A percentile compares a stretch with the other conserved stretches of the same genome.
Conservation (phyloP, 2,888 invertebrate genomes). For the Caenorhabditis uteleia region DNA sequence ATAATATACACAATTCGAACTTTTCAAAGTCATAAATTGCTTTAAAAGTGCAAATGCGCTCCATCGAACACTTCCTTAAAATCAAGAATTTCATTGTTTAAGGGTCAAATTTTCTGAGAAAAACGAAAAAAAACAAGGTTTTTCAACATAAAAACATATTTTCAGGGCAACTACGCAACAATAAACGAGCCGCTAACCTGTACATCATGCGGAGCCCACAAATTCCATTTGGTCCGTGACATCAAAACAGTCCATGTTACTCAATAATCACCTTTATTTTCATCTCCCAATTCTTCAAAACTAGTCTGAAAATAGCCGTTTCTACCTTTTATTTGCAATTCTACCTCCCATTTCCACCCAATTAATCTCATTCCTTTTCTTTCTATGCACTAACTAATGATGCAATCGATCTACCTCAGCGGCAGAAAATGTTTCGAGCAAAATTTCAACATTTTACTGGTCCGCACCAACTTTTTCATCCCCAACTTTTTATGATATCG, state of each 20-base stretch:
- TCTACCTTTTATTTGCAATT: not conserved
- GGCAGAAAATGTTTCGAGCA: too few relatives aligned
- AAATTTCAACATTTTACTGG: too few relatives aligned
- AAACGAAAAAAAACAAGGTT: not conserved
- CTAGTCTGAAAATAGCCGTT: not conserved
- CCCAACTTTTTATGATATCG: too few relatives aligned
- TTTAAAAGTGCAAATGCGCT: too few relatives aligned
- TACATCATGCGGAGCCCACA: constrained; percentile 40
- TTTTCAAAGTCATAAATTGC: too few relatives aligned
- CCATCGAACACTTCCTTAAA: too few relatives aligned
- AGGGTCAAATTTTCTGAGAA: not conserved
- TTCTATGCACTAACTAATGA: constrained; percentile 3
- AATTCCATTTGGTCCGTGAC: constrained; percentile 43
- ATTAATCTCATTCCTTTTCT: not conserved
- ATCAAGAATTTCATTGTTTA: too few relatives aligned
- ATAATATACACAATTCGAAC: too few relatives aligned
- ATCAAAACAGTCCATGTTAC: constrained; percentile 27
- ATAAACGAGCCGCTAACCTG: constrained; percentile 49
- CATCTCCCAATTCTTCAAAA: not conserved
- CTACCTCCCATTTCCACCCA: constrained; percentile 5
- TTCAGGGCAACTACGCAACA: constrained; percentile 50
- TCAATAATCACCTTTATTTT: constrained; percentile 7
- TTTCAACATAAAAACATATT: not conserved
- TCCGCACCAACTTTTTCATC: too few relatives aligned
- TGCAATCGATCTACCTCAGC: constrained; percentile 32